Evolutionary conservation across 2,797 vertebrate genomes (phyloP).

Genomic region (Corythornis leucogaster): DNA sequence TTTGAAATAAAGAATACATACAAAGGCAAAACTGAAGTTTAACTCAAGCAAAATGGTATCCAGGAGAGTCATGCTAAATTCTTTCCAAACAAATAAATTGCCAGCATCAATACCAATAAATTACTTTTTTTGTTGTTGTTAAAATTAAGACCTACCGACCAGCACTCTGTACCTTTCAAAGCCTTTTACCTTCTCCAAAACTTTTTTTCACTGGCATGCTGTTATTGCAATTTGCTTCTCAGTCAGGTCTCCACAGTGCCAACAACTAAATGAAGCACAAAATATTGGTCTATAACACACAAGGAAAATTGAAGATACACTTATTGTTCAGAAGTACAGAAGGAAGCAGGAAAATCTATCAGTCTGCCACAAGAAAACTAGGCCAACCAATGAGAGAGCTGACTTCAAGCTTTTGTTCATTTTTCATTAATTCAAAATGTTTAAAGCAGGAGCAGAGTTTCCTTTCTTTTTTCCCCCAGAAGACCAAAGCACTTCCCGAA

Average conservation of each 20-base stretch:
- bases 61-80: not conserved
- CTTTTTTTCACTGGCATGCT: not conserved
- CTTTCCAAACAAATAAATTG: not conserved
- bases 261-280: constrained; percentile 9
- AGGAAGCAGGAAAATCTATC: constrained; percentile 24
- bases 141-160: not conserved
- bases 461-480: not conserved
- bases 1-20: not conserved
- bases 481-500: not conserved
- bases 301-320: constrained; percentile 19
- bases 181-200: not conserved
- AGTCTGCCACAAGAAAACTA: not conserved
- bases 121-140: not conserved
- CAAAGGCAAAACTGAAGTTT: not conserved
- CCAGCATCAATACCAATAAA: not conserved
- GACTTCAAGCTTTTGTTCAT: not conserved
- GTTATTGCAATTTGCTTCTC: not conserved
- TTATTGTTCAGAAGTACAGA: constrained; percentile 17
- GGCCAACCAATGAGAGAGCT: not conserved
- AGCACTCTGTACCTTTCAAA: not conserved
- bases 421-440: constrained; percentile 21
- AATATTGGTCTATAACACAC: constrained; percentile 1
- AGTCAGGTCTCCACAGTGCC: not conserved
- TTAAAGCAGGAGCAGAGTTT: not conserved
- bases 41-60: not conserved